phyloP scores from a whole-genome alignment of 2,113 vertebrate species.

The Lagopus muta region DNA sequence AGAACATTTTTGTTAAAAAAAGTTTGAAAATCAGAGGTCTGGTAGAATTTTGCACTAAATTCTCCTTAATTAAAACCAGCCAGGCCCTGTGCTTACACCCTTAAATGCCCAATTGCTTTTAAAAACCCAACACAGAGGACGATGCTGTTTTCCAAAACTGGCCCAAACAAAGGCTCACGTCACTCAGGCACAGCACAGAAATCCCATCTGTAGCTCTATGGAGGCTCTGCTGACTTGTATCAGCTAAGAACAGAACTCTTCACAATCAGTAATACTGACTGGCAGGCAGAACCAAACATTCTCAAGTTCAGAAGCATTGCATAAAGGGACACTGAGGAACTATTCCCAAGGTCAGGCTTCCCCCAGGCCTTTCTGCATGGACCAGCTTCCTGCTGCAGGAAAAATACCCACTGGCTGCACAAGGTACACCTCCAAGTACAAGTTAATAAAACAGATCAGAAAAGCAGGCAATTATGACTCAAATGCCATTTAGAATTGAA shows the following conservation, averaged over 20 bases:
- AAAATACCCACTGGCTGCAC: neutral
- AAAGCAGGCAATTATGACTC: neutral
- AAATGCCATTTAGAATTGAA: neutral
- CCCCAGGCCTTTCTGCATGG: neutral
- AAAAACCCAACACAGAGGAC: neutral
- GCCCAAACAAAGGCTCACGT: neutral
- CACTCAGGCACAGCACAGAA: neutral
- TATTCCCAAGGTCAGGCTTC: too few species aligned
- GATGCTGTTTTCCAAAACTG: neutral
- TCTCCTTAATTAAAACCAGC: neutral
- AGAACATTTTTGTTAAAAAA: neutral
- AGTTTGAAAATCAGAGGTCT: neutral
- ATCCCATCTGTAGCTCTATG: neutral
- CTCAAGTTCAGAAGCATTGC: too few species aligned
- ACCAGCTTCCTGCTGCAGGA: neutral
- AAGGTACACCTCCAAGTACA: accelerated
- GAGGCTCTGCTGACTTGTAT: accelerated
- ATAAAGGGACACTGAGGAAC: too few species aligned
- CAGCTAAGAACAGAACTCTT: neutral
- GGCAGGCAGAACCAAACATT: too few species aligned
- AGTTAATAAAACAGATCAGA: neutral
- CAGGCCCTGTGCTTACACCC: neutral
- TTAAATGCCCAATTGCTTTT: neutral
- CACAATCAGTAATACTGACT: neutral
- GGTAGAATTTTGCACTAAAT: neutral